These are phyloP conservation scores for Bimastos eiseni DNA, from an alignment of 2,888 invertebrate genomes.

Conservation along the genomic window DNA sequence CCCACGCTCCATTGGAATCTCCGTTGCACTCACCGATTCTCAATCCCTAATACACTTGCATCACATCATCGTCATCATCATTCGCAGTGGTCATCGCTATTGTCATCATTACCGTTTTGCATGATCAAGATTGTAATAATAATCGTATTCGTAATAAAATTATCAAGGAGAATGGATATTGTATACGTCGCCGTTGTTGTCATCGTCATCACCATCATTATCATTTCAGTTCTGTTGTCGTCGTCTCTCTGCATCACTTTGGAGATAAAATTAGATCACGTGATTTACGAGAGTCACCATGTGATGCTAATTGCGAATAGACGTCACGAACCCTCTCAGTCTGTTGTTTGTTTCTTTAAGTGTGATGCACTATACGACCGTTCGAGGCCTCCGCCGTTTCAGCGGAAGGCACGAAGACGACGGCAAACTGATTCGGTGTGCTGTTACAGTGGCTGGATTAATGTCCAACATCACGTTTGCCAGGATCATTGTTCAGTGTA, in stretches of 20 bases:
- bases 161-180: no score
- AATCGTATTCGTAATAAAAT: not conserved
- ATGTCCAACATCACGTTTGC: conserved; percentile 26
- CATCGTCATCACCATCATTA: not conserved
- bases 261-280: not conserved
- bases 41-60: not conserved
- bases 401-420: not conserved
- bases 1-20: not conserved
- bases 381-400: conserved; percentile 3
- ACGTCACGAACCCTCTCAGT: not conserved
- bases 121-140: no score
- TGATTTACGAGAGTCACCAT: not conserved
- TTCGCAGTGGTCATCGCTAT: not conserved
- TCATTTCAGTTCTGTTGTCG: not conserved
- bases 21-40: not conserved
- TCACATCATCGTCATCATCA: not conserved
- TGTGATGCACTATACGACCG: conserved; percentile 14
- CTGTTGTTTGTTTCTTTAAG: not conserved
- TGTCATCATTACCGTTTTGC: not conserved
- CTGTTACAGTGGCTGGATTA: conserved; percentile 33
- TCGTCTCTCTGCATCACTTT: not conserved
- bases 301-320: not conserved
- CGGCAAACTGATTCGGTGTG: conserved; percentile 28
- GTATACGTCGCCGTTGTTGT: not conserved
- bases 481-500: conserved; percentile 29